Percentiles rank a stretch among this genome's conserved stretches.
Evolutionary conservation across 2,113 vertebrate genomes (phyloP).

Genomic region (Chaetura pelagica): DNA sequence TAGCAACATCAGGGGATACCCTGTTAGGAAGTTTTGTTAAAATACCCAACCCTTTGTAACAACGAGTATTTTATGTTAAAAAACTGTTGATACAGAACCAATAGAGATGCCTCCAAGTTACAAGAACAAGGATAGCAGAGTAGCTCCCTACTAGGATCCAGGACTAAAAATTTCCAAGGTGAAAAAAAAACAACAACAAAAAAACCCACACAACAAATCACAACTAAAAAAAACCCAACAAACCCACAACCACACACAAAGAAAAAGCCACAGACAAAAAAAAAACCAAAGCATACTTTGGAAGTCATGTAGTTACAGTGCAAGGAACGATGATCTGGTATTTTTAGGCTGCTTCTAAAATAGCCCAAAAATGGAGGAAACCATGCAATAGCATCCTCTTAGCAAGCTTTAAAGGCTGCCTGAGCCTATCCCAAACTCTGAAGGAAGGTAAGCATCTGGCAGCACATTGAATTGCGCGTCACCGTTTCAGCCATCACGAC

Average conservation of each 20-base stretch:
- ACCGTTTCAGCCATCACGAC: neutral
- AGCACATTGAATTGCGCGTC: neutral
- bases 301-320: neutral
- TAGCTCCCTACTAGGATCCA: neutral
- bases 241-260: too few species aligned
- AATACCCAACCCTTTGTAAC: neutral
- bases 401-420: neutral
- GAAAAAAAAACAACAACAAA: neutral
- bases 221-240: too few species aligned
- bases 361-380: slow-evolving; percentile 39
- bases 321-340: neutral
- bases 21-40: neutral
- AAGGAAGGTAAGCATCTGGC: slow-evolving; percentile 21
- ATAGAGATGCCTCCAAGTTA: neutral
- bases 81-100: neutral
- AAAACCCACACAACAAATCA: neutral
- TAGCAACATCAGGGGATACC: neutral
- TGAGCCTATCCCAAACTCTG: slow-evolving; percentile 49
- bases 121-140: neutral
- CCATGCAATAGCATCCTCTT: neutral
- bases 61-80: neutral
- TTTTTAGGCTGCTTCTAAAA: slow-evolving; percentile 3
- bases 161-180: neutral
- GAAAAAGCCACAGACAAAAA: too few species aligned
- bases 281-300: neutral